Percentiles rank a stretch among this genome's conserved stretches.
Evolutionary conservation across 2,797 vertebrate species (phyloP).

Genomic region (Eulemur mongoz): DNA sequence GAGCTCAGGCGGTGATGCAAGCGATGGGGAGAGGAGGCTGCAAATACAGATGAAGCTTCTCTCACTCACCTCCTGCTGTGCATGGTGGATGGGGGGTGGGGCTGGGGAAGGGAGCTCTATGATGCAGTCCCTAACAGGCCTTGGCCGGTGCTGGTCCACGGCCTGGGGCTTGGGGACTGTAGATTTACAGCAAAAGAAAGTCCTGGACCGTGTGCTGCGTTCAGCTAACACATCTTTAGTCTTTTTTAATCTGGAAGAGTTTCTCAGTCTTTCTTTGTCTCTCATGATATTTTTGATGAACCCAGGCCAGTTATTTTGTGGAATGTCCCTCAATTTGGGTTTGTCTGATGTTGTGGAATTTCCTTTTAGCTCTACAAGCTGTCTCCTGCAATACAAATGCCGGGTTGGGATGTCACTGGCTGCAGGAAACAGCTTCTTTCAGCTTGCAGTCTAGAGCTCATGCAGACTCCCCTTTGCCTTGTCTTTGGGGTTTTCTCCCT

Average conservation of each 20-base stretch:
- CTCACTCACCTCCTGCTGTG: too few species aligned
- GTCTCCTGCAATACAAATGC: constrained; percentile 21
- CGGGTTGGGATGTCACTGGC: background rate
- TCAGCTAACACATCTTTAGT: background rate
- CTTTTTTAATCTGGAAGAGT: constrained; percentile 48
- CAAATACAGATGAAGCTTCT: too few species aligned
- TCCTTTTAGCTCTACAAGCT: constrained; percentile 26
- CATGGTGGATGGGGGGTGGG: too few species aligned
- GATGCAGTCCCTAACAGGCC: too few species aligned
- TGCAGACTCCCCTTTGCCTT: background rate
- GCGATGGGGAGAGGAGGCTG: too few species aligned
- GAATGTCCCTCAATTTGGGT: constrained; percentile 47
- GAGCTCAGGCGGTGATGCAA: too few species aligned
- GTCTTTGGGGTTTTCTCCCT: background rate
- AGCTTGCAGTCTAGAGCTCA: background rate
- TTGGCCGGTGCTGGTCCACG: too few species aligned
- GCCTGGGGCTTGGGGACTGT: too few species aligned
- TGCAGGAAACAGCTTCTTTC: background rate
- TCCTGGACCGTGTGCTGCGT: background rate
- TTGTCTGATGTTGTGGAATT: constrained; percentile 56
- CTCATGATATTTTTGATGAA: constrained; percentile 62
- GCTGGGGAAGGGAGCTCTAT: too few species aligned
- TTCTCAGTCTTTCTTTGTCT: constrained; percentile 50
- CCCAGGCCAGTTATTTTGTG: constrained; percentile 49
- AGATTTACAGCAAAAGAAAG: constrained; percentile 31